Evolutionary conservation across 2,797 vertebrate genomes (phyloP), one percentile per base, ranked within the genome.

Genomic region (Ambastaia sidthimunki): DNA sequence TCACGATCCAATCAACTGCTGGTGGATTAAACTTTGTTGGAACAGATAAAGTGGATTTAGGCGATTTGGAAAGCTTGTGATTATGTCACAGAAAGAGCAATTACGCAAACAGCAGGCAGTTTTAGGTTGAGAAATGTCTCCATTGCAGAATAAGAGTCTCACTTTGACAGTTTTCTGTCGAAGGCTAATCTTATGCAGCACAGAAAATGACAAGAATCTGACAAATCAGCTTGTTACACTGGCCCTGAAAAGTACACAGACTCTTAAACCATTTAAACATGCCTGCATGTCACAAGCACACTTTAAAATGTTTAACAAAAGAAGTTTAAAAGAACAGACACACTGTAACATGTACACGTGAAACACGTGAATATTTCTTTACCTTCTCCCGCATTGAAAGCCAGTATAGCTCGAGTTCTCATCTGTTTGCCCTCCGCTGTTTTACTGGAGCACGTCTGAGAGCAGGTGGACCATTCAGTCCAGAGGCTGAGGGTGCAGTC

Each of bases 391-490:
- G 96, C 94, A 12, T 91, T 93, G 54, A 98, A 98, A 0, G 98
- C 98, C 87, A 99, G 92, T 34, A 99, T 89, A 78, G 97, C 97
- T 65, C 98, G 95, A 0, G 96, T 93, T 19, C 98, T 96, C 87
- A 94, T 93, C 93, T 98, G 97, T 84, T 92, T 97, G 44, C 98
- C 97, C 88, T 99, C 98, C 0, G 96, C 94, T 76, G 94, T 97
- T 90, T 99, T 99, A 9, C 97, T 96, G 0, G 98, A 99, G 93
- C 98, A 99, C 83, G 98, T 99, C 91, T 99, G 96, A 0, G 98
- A 99, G 88, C 98, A 99, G 68, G 95, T 96, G 19, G 97, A 96
- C 98, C 98, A 99, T 0, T 89, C 4, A 0, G 97, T 97, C 98
- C 98, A 99, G 18, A 88, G 80, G 72, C 95, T 99, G 83, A 99